phyloP scores from a whole-genome alignment of 1,140 invertebrate genomes.

The Temnothorax longispinosus region DNA sequence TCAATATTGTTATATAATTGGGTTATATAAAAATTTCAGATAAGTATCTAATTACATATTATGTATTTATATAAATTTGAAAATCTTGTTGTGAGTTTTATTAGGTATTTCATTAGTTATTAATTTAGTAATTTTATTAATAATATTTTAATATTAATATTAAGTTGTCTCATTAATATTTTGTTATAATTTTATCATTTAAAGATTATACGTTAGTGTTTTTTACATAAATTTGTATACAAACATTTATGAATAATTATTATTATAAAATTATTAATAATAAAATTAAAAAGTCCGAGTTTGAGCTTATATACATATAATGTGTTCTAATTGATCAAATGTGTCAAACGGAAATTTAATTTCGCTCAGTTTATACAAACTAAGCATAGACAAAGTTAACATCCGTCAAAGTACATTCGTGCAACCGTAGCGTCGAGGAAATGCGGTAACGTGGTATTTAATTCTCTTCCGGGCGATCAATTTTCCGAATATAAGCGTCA shows the following conservation, averaged over 20 bases:
- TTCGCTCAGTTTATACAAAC: neutral
- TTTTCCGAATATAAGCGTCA: neutral
- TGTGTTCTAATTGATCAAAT: neutral
- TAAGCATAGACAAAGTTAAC: neutral
- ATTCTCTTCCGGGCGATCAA: neutral
- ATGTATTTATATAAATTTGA: neutral
- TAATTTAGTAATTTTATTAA: neutral
- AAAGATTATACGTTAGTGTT: neutral
- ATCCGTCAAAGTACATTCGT: slow-evolving; percentile 26
- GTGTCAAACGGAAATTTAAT: slow-evolving; percentile 25
- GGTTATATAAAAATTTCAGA: neutral
- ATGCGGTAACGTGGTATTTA: slow-evolving; percentile 19
- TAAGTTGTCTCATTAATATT: neutral
- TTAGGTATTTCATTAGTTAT: neutral
- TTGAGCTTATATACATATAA: neutral
- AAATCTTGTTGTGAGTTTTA: neutral
- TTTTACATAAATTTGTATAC: neutral
- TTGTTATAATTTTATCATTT: neutral
- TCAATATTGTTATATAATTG: neutral
- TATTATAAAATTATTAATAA: too few species aligned
- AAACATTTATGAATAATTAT: too few species aligned
- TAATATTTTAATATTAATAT: neutral
- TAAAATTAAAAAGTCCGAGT: neutral
- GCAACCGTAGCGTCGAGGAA: neutral
- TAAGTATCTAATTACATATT: neutral